Base-by-base conservation (phyloP, 1,140 invertebrate genomes). In the Bursaphelenchus mucronatus region DNA sequence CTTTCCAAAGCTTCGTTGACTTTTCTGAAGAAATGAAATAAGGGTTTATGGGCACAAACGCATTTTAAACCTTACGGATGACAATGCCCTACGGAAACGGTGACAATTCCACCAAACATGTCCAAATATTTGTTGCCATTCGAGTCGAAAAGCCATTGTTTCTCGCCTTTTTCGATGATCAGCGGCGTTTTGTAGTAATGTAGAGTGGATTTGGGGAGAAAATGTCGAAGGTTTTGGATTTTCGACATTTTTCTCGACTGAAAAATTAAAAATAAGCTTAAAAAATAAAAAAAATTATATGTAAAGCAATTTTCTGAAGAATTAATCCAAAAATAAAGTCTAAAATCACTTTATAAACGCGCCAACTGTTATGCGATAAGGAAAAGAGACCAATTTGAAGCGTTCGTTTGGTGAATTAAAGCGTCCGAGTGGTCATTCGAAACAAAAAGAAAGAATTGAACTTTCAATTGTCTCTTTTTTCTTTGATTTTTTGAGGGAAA, bases 71-170 rank as follows among this genome's bases (percentile, higher is more conserved):
- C 89, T 88, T 86, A 94, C 90, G 93, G 93, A 86, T 97, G 94
- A 82, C 90, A 95, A 82, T 97, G 94, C 19, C 94, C 94, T n/a
- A 97, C 91, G 57, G 90, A 92, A 39, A 97, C 89, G 0, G 94
- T 97, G 3, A 94, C 92, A 70, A 97, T 95, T 11, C 94, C 94
- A 9, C 87, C 93, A 82, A 94, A 94, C 70, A 80, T 74, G 54
- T 97, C 94, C 30, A 97, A 84, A 82, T 95, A 97, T 74, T 90
- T 84, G 69, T 87, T 88, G 7, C 91, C 91, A 54, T 87, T 84
- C 61, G 90, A 86, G 81, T 96, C 93, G 82, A 87, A 97, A 1
- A 97, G 82, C 88, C 90, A 97, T 82, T 97, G 92, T 86, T 88
- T 90, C 69, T 88, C 84, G 0, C 92, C 94, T 67, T 91, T 88